Base-by-base conservation (phyloP, 2,888 invertebrate genomes). In the Monochamus alternatus region DNA sequence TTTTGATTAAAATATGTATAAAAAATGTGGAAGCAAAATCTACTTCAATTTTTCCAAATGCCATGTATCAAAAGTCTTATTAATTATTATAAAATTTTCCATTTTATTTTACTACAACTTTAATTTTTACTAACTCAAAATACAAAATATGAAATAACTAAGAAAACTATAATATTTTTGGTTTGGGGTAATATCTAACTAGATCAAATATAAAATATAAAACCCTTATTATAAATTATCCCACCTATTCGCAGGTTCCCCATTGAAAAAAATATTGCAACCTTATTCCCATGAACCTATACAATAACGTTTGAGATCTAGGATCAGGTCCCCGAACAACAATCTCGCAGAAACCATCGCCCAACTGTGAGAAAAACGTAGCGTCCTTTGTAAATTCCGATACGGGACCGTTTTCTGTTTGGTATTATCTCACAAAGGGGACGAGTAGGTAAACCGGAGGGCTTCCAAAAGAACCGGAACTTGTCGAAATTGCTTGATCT, bases 381-480 rank as follows among this genome's bases (percentile, higher is more conserved):
- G 3, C n/a, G 10, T n/a, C 51, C n/a, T 51, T 51, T 51, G n/a
- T 51, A n/a, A 10, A 51, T 51, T n/a, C n/a, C 10, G 51, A 51
- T 74, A 74, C 68, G 74, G 74, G 74, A 51, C 72, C 60, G 31
- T 62, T 62, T 38, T 14, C 7, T 58, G 44, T 22, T 10, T 7
- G n/a, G 31, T 38, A 63, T 72, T 72, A 72, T 72, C 62, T 72
- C 22, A 32, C 31, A 12, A 14, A 60, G 59, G 67, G 73, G 7
- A 2, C 38, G 66, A 52, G 12, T 32, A 43, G 63, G 63, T 63
- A 63, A n/a, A 63, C 44, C n/a, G 52, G 47, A 62, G 68, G 74
- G 67, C 32, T 47, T 14, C 63, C 22, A 38, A 67, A 74, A 74
- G 68, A 73, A 74, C 74, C 74, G 74, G 74, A 74, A 74, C 74